Base-by-base conservation (phyloP, 2,797 vertebrate genomes). In the Sebastes dallii region DNA sequence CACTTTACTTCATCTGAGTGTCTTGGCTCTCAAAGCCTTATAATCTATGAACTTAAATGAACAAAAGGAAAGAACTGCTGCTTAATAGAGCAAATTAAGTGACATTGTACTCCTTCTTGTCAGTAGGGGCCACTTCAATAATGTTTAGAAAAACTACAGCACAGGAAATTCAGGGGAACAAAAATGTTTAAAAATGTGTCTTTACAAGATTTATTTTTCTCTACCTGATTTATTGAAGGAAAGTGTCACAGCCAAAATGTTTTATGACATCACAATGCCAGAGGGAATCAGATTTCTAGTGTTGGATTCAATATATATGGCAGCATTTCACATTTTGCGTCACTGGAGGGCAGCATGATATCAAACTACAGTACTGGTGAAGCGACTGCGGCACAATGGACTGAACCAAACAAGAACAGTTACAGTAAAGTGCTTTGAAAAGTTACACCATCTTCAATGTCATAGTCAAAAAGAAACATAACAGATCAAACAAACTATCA, bases 321-420 rank as follows among this genome's bases (percentile, higher is more conserved):
- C 46, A 66, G 81, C 58, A 76, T 10, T 86, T 88, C 50, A 64
- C 42, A 80, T 55, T 65, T 46, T 42, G 0, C 1, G 12, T 76
- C 94, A 92, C 88, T 66, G 30, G 92, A 87, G 89, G 90, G 89
- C 86, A 92, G 91, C 82, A 90, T 60, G 13, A 34, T 22, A n/a
- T 69, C 66, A 87, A 34, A 34, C 24, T 52, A 12, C 46, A 74
- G 18, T 3, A 3, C 8, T 3, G 54, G 18, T 46, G 13, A 58
- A 24, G 13, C 0, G 0, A 18, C 18, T 0, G 1, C 20, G 10
- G 30, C 32, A 6, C 11, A 59, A 8, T 8, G 30, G 3, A 20
- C 25, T 18, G 8, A 34, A 34, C 14, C 8, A 70, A 56, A 74
- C 3, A 24, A 56, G 13, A 80, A 30, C 5, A 52, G 72, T 13